These are phyloP conservation scores for Spilogale gracilis DNA, from an alignment of 2,113 vertebrate species.

Conservation along the genomic window DNA sequence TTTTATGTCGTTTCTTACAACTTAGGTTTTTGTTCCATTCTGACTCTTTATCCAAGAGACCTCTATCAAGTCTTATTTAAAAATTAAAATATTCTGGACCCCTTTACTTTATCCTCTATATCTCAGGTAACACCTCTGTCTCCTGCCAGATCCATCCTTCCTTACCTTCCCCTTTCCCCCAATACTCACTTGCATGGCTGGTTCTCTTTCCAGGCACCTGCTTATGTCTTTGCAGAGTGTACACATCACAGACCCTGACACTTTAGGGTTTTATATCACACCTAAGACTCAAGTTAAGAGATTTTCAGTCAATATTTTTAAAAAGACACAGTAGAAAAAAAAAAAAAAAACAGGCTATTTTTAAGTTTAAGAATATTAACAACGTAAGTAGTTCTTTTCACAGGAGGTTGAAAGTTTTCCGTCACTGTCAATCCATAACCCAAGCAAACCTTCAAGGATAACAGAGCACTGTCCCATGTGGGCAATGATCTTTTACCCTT, in stretches of 20 bases:
- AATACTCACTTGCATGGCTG: background rate
- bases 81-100: background rate
- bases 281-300: background rate
- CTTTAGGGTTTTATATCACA: background rate
- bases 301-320: background rate
- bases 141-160: background rate
- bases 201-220: background rate
- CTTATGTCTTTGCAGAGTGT: background rate
- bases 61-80: background rate
- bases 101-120: background rate
- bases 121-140: background rate
- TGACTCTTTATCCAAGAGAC: background rate
- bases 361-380: background rate
- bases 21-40: background rate
- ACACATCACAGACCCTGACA: background rate
- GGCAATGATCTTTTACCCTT: background rate
- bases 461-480: background rate
- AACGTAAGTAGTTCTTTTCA: background rate
- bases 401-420: background rate
- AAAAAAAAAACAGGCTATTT: background rate
- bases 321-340: background rate
- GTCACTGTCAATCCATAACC: background rate
- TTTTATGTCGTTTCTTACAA: conserved; percentile 8
- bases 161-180: background rate
- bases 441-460: background rate